Evolutionary conservation across 2,888 invertebrate species (phyloP).

Genomic region (Ornithoptera priamus): DNA sequence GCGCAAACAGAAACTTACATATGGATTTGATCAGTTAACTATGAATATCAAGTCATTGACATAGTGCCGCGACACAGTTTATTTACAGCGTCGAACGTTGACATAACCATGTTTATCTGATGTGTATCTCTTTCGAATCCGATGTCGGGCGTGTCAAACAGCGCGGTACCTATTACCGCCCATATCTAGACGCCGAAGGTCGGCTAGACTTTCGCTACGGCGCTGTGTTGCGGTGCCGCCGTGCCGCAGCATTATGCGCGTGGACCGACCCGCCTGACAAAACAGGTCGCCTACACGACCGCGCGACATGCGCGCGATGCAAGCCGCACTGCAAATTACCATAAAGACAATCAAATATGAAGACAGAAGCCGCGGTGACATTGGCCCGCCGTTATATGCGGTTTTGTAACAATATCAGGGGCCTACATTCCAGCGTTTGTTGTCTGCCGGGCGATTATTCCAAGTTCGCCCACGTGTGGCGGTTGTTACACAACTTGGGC

Average conservation of each 20-base stretch:
- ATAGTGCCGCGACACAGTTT: slow-evolving; percentile 37
- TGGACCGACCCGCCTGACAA: slow-evolving; percentile 65
- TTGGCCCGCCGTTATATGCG: slow-evolving; percentile 70
- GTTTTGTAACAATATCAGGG: slow-evolving; percentile 74
- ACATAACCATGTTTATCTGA: slow-evolving; percentile 37
- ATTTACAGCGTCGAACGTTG: slow-evolving; percentile 35
- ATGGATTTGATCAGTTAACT: slow-evolving; percentile 35
- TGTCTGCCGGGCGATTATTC: slow-evolving; percentile 68
- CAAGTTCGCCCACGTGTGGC: slow-evolving; percentile 49
- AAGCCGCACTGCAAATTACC: slow-evolving; percentile 55
- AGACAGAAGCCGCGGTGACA: slow-evolving; percentile 67
- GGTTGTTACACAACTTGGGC: slow-evolving; percentile 60
- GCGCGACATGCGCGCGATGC: slow-evolving; percentile 52
- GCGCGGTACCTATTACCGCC: slow-evolving; percentile 61
- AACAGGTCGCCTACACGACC: slow-evolving; percentile 71
- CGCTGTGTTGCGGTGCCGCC: too few relatives aligned
- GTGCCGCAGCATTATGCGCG: slow-evolving; percentile 55
- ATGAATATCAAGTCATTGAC: slow-evolving; percentile 33
- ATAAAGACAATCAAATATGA: slow-evolving; percentile 52
- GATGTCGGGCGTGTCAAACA: slow-evolving; percentile 62
- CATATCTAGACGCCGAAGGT: slow-evolving; percentile 75
- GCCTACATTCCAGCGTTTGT: slow-evolving; percentile 67
- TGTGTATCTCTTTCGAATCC: slow-evolving; percentile 47
- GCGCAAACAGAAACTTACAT: slow-evolving; percentile 36
- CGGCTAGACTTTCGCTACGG: slow-evolving; percentile 73